phyloP scores from a whole-genome alignment of 2,888 invertebrate species.

The Oxyscelio sp. region DNA sequence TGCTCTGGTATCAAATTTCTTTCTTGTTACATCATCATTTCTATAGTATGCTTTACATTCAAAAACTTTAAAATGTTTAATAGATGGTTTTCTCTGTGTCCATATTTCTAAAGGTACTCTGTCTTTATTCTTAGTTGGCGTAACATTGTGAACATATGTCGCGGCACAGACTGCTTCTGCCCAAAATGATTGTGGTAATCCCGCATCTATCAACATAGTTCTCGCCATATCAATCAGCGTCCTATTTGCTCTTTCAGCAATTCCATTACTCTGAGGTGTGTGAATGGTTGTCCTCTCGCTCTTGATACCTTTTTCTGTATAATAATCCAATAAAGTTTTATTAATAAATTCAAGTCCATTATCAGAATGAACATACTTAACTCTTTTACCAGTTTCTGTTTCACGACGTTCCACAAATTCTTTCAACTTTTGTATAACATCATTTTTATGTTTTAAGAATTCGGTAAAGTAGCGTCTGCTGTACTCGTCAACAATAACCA shows the following conservation, averaged over 20 bases:
- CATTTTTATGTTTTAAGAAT: slow-evolving; percentile 10
- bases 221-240: slow-evolving; percentile 78
- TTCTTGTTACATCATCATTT: no score
- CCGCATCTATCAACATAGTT: slow-evolving; percentile 74
- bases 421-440: neutral
- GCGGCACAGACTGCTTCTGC: slow-evolving; percentile 77
- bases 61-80: slow-evolving; percentile 50
- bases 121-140: slow-evolving; percentile 56
- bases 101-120: slow-evolving; percentile 59
- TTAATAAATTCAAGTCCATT: slow-evolving; percentile 63
- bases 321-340: slow-evolving; percentile 8
- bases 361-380: slow-evolving; percentile 30
- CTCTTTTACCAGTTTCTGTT: slow-evolving; percentile 6
- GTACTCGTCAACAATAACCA: slow-evolving; percentile 8
- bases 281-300: slow-evolving; percentile 55
- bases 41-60: no score
- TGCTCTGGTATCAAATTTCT: no score
- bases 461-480: slow-evolving; percentile 7
- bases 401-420: neutral
- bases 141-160: slow-evolving; percentile 70
- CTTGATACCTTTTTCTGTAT: slow-evolving; percentile 42
- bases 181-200: slow-evolving; percentile 77
- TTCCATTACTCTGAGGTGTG: slow-evolving; percentile 75
- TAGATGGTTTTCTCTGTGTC: slow-evolving; percentile 39
- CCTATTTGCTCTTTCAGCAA: slow-evolving; percentile 74